Evolutionary conservation across 92 coral and sea anemone species (phyloP), one percentile per base, ranked within the genome.

Genomic region (Plumapathes pennacea): DNA sequence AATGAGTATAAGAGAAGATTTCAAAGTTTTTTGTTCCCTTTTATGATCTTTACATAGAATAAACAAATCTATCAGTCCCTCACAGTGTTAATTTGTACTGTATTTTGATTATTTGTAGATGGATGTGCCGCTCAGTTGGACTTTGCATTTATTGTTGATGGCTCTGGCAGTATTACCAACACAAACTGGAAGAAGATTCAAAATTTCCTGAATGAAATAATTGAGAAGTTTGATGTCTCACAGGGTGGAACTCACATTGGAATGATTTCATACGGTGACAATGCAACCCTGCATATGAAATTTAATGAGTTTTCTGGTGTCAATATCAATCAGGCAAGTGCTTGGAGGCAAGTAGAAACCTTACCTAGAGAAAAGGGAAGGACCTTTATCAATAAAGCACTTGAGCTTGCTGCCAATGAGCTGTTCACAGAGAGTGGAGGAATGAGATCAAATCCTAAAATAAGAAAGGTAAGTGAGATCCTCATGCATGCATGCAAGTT

Each of bases 221-320:
- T 83, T 5, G 64, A 55, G 40, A 50, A 72, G 15, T 90, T 83
- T 41, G 96, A 87, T 36, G 72, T 90, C 15, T 81, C 89, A 25
- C 82, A 71, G 13, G 69, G 74, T 28, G 97, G 88, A 31, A 74
- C 91, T 13, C 97, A 87, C 36, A 50, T 87, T 31, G 97, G 90
- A 17, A 33, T 65, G 39, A 60, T 65, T 5, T 60, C 50, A 38
- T 90, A 88, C 85, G 85, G 95, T 18, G 43, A 41, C 18, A 61
- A 58, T 10, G 70, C 97, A 4, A 72, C 60, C 34, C 69, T 90
- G 29, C 76, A 66, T 39, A 58, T 90, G 42, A 77, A 69, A 41
- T 90, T 90, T 63, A 62, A 87, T 60, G 80, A 90, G 10, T 70
- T 83, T 36, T 54, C 52, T 4, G 91, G 84, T 29, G 77, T 60